phyloP scores from a whole-genome alignment of 2,113 vertebrate genomes.

The Drymodes brunneopygia region DNA sequence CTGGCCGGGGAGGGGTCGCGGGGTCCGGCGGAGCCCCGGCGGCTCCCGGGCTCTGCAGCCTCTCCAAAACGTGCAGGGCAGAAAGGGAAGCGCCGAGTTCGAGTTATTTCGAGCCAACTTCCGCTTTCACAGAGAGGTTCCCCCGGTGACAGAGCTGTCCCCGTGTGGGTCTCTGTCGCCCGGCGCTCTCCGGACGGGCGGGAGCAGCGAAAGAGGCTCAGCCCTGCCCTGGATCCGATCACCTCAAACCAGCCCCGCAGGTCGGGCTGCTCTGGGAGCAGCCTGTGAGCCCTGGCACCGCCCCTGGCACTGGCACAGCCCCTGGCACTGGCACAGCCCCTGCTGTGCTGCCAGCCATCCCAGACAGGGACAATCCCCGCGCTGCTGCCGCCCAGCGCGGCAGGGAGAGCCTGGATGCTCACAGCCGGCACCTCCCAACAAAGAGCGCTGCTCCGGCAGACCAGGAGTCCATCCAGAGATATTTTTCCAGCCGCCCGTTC shows the following conservation, averaged over 20 bases:
- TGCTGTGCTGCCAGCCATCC: fast-evolving
- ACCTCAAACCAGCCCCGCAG: not conserved
- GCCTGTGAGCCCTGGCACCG: not conserved
- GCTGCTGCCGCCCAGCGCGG: not conserved
- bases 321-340: not conserved
- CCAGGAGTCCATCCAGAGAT: not conserved
- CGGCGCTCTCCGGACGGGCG: fast-evolving
- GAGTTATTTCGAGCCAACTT: slow-evolving; percentile 41
- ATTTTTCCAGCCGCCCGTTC: not conserved
- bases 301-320: not conserved
- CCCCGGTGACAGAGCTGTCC: not conserved
- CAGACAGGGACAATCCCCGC: fast-evolving
- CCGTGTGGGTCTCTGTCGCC: fast-evolving
- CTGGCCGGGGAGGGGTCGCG: fast-evolving
- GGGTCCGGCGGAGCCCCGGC: not conserved
- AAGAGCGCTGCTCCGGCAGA: slow-evolving; percentile 4
- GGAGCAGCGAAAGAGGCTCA: not conserved
- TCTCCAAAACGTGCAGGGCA: not conserved
- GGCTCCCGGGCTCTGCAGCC: not conserved
- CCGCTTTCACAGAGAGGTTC: not conserved
- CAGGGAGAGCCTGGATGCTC: not conserved
- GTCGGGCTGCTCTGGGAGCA: not conserved
- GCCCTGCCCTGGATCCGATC: not conserved
- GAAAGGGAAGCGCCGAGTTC: not conserved
- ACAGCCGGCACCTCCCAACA: not conserved